These are phyloP conservation scores for Noctua fimbriata DNA, from an alignment of 2,888 invertebrate species.

Conservation along the genomic window DNA sequence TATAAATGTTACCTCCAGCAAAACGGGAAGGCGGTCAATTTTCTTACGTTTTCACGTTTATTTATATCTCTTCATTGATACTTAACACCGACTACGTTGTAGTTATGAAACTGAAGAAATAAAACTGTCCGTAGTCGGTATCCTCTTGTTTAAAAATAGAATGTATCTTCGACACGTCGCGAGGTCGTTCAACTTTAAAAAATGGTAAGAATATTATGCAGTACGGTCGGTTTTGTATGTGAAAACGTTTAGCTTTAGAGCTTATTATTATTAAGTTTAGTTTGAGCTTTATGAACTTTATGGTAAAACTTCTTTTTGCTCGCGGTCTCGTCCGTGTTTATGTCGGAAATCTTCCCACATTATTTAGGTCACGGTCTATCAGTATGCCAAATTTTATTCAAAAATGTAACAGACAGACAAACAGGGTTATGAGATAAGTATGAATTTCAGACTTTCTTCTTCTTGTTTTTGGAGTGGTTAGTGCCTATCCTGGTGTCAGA, in stretches of 20 bases:
- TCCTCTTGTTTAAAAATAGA: slow-evolving; percentile 63
- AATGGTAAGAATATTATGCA: slow-evolving; percentile 12
- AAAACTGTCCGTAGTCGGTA: slow-evolving; percentile 39
- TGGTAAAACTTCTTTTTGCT: background rate
- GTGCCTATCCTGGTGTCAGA: no score
- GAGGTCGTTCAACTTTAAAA: slow-evolving; percentile 67
- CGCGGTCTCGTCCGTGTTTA: background rate
- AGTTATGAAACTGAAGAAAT: slow-evolving; percentile 56
- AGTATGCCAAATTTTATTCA: background rate
- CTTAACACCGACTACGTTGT: slow-evolving; percentile 47
- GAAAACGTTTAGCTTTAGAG: background rate
- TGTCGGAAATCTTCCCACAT: background rate
- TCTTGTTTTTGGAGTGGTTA: no score
- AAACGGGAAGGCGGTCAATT: background rate
- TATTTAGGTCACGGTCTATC: background rate
- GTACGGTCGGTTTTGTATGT: background rate
- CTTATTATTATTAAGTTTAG: background rate
- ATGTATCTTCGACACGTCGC: slow-evolving; percentile 56
- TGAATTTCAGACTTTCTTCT: no score
- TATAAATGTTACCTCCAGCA: background rate
- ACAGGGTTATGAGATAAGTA: no score
- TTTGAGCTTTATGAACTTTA: background rate
- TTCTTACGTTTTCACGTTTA: slow-evolving; percentile 16
- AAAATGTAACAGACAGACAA: no score
- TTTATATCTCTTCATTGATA: slow-evolving; percentile 49